Conservation (phyloP, 2,797 vertebrate species). For the Eospalax fontanierii region DNA sequence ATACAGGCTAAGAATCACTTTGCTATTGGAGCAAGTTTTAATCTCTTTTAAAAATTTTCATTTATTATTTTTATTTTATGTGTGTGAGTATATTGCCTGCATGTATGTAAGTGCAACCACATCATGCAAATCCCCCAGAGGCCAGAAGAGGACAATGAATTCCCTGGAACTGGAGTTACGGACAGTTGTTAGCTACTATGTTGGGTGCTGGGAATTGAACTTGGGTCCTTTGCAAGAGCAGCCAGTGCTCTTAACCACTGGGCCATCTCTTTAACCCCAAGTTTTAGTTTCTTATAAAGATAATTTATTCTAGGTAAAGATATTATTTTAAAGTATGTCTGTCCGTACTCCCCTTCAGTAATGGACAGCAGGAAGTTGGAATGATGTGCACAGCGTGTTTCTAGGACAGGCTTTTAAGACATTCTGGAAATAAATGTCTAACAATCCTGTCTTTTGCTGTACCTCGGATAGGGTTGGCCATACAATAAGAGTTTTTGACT, state of each 20-base stretch:
- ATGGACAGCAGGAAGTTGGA: background rate
- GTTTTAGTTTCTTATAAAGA: slow-evolving; percentile 53
- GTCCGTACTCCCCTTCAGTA: background rate
- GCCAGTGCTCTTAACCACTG: too few relatives aligned
- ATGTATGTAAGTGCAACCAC: too few relatives aligned
- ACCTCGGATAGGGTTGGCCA: background rate
- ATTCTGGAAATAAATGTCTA: background rate
- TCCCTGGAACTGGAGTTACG: too few relatives aligned
- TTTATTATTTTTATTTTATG: too few relatives aligned
- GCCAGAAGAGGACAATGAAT: too few relatives aligned
- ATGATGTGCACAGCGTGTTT: background rate
- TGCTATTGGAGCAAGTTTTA: background rate
- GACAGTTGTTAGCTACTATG: too few relatives aligned
- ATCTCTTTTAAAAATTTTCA: background rate
- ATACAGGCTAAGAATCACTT: background rate
- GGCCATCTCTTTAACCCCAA: background rate
- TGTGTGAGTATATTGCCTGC: too few relatives aligned
- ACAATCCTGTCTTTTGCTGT: background rate
- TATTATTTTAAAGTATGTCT: background rate
- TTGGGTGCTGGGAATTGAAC: too few relatives aligned
- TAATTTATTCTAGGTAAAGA: slow-evolving; percentile 43
- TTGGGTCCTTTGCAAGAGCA: too few relatives aligned
- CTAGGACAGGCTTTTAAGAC: background rate
- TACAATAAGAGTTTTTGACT: background rate
- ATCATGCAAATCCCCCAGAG: too few relatives aligned